Percentiles rank a stretch among this genome's conserved stretches.
Conservation (phyloP, 2,888 invertebrate genomes). For the Nudaria mundana region DNA sequence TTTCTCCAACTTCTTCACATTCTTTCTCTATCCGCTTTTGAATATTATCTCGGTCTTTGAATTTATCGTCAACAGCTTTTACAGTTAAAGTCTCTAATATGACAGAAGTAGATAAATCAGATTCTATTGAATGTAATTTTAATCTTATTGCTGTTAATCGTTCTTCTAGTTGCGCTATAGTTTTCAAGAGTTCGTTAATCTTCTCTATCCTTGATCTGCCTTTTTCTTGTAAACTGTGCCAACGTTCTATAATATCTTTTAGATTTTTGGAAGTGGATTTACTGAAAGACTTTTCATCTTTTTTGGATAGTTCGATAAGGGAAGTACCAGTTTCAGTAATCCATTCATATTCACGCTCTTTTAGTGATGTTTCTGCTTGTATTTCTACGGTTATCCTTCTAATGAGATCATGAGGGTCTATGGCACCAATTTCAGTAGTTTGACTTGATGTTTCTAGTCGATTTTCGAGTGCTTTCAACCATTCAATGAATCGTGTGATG, state of each 20-base stretch:
- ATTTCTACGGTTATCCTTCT: constrained; percentile 87
- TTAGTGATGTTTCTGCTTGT: constrained; percentile 87
- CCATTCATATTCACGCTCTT: constrained; percentile 91
- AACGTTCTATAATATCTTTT: constrained; percentile 83
- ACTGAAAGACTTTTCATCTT: constrained; percentile 79
- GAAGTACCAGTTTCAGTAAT: constrained; percentile 84
- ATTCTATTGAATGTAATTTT: constrained; percentile 87
- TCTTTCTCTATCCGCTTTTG: constrained; percentile 89
- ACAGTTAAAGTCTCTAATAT: constrained; percentile 84
- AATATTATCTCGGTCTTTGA: constrained; percentile 86
- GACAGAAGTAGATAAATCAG: constrained; percentile 84
- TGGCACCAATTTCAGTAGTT: constrained; percentile 68
- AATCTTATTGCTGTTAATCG: constrained; percentile 86
- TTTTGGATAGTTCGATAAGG: constrained; percentile 83
- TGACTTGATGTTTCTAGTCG: constrained; percentile 82
- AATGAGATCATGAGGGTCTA: constrained; percentile 87
- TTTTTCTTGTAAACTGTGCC: constrained; percentile 84
- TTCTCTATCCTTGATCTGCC: constrained; percentile 86
- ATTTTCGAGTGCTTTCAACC: constrained; percentile 86
- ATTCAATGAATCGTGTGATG: constrained; percentile 83
- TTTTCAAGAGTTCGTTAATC: constrained; percentile 86
- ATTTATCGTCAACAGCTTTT: constrained; percentile 84
- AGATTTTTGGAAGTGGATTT: constrained; percentile 81
- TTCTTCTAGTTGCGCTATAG: constrained; percentile 86
- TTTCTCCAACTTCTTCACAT: constrained; percentile 88